Conservation (phyloP, 2,797 vertebrate genomes). For the Lepilemur ruficaudatus region DNA sequence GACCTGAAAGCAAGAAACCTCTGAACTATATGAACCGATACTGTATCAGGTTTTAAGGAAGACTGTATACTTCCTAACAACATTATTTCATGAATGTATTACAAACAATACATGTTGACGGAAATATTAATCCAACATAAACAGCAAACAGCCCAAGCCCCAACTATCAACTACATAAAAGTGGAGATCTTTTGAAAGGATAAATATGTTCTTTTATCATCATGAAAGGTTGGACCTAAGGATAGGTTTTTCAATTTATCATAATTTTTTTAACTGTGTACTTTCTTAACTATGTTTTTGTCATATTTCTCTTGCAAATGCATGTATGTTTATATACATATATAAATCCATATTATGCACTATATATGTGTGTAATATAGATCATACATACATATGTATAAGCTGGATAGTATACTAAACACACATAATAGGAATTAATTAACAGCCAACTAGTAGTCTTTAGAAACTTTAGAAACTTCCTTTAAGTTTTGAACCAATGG, state of each 20-base stretch:
- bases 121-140: neutral
- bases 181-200: neutral
- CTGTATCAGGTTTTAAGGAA: constrained; percentile 56
- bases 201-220: neutral
- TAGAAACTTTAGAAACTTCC: neutral
- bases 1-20: constrained; percentile 58
- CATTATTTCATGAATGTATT: constrained; percentile 53
- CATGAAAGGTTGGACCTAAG: neutral
- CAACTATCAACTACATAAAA: neutral
- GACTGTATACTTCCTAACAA: constrained; percentile 50
- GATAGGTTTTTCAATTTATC: constrained; percentile 7
- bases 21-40: constrained; percentile 49
- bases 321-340: neutral
- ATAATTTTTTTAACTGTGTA: neutral
- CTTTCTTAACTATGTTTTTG: constrained; percentile 1
- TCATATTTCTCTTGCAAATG: neutral
- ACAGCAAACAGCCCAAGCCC: neutral
- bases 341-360: neutral
- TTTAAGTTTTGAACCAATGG: neutral
- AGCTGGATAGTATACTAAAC: neutral
- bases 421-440: neutral
- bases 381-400: neutral
- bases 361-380: neutral
- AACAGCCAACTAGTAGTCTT: neutral
- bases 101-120: constrained; percentile 54